phyloP scores from a whole-genome alignment of 1,140 invertebrate species.

The Orchesella cincta region DNA sequence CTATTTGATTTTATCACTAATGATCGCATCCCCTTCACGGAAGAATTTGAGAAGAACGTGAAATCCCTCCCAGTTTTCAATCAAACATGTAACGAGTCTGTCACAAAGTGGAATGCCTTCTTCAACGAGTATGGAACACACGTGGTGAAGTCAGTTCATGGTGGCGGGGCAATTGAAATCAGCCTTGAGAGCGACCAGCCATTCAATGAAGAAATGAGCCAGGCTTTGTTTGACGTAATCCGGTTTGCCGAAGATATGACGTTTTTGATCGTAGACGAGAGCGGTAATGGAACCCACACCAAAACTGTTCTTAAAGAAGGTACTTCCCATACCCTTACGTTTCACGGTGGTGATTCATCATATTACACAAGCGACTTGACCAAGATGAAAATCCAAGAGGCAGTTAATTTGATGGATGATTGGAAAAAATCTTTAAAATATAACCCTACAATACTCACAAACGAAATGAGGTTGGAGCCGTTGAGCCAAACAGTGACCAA shows the following conservation, averaged over 20 bases:
- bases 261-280: neutral
- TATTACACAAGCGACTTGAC: constrained; percentile 11
- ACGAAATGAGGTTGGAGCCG: neutral
- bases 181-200: neutral
- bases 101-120: neutral
- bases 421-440: constrained; percentile 17
- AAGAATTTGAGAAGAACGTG: neutral
- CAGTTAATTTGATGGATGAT: neutral
- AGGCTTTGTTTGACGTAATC: constrained; percentile 27
- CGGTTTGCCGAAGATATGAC: constrained; percentile 30
- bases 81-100: neutral
- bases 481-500: constrained; percentile 3
- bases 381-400: neutral
- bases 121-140: constrained; percentile 32
- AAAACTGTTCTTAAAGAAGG: neutral
- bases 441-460: neutral
- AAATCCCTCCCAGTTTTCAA: neutral
- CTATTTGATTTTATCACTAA: neutral
- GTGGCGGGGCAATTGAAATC: constrained; percentile 30
- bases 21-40: neutral
- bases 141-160: constrained; percentile 22
- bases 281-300: neutral
- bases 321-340: neutral
- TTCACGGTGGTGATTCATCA: neutral
- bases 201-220: constrained; percentile 1